Evolutionary conservation across 2,113 vertebrate genomes (phyloP).

Genomic region (Hepsetus odoe): DNA sequence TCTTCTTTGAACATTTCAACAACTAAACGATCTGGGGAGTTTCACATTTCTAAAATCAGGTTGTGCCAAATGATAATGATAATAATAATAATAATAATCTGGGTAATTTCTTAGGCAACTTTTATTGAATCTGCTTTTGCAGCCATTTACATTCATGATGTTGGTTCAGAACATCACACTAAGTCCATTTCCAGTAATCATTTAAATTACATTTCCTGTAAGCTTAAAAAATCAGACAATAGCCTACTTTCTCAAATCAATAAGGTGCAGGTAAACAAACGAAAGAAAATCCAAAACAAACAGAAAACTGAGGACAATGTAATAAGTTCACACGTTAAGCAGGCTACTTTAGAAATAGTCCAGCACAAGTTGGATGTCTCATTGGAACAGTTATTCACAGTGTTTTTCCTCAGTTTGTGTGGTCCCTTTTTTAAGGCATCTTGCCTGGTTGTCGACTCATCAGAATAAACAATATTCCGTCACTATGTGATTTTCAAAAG

Average conservation of each 20-base stretch:
- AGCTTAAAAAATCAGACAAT: conserved; percentile 14
- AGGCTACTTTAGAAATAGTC: not conserved
- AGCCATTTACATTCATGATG: not conserved
- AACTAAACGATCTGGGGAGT: too few species aligned
- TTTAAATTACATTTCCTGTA: not conserved
- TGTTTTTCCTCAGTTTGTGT: conserved; percentile 23
- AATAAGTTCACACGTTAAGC: not conserved
- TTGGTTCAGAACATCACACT: not conserved
- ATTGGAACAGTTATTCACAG: conserved; percentile 26
- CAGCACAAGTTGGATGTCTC: not conserved
- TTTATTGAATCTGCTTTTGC: conserved; percentile 10
- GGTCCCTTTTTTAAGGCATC: conserved; percentile 33
- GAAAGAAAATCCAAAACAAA: too few species aligned
- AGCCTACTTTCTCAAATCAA: not conserved
- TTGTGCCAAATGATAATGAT: too few species aligned
- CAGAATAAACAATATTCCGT: not conserved
- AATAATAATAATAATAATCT: not conserved
- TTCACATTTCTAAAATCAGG: not conserved
- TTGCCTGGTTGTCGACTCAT: not conserved
- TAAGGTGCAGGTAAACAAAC: conserved; percentile 11
- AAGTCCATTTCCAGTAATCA: conserved; percentile 11
- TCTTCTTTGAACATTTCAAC: too few species aligned
- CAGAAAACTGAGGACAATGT: not conserved
- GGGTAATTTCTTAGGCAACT: not conserved
- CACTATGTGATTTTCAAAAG: not conserved